These are phyloP conservation scores for Petromus typicus DNA, from an alignment of 2,113 vertebrate species.

Conservation along the genomic window DNA sequence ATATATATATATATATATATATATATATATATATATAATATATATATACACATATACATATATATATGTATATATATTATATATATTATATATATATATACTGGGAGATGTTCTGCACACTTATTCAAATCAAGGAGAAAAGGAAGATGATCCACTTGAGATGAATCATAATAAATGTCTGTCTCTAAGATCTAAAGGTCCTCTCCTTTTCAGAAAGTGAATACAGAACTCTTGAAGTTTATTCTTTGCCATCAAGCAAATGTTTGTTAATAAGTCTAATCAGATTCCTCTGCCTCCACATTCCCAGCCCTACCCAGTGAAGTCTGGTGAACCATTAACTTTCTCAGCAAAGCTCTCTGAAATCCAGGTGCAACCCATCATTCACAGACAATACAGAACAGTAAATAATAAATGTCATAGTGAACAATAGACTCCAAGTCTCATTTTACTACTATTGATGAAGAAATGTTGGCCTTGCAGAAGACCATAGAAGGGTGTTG, in stretches of 20 bases:
- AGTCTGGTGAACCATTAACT: background rate
- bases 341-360: background rate
- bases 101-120: background rate
- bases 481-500: background rate
- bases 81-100: too few relatives aligned
- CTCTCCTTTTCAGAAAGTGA: background rate
- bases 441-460: background rate
- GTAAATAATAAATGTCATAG: background rate
- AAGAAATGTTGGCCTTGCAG: background rate
- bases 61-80: too few relatives aligned
- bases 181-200: background rate
- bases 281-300: background rate
- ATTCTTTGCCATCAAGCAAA: background rate
- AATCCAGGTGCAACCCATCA: background rate
- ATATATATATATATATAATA: too few relatives aligned
- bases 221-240: background rate
- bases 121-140: background rate
- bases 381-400: background rate
- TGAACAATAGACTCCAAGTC: background rate
- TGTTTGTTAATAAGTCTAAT: background rate
- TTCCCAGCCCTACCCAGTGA: rapidly evolving
- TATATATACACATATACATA: too few relatives aligned
- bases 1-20: too few relatives aligned
- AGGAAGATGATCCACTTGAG: background rate
- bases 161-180: background rate